phyloP scores from a whole-genome alignment of 1,140 invertebrate species.

The Venustaconcha ellipsiformis region DNA sequence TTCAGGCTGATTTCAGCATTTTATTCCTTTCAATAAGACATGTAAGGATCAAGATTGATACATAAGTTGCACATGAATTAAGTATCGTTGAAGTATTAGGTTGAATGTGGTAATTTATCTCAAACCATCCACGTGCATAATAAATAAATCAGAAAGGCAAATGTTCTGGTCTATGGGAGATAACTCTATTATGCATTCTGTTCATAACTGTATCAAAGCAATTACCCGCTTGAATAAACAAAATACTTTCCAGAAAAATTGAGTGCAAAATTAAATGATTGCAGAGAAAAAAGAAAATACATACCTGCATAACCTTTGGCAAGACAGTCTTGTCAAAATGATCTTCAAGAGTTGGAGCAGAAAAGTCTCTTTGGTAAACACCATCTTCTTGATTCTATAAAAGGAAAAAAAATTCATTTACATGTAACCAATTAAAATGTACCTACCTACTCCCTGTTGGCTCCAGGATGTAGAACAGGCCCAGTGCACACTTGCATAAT shows the following conservation, averaged over 20 bases:
- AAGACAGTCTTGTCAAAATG: constrained; percentile 99
- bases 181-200: no score
- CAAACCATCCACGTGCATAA: not conserved
- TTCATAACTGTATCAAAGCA: not conserved
- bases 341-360: constrained; percentile 97
- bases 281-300: constrained; percentile 5
- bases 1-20: no score
- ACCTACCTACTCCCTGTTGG: no score
- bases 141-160: not conserved
- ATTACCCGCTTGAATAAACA: not conserved
- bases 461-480: no score
- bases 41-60: no score
- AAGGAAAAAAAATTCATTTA: constrained; percentile 10
- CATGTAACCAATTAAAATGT: no score
- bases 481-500: no score
- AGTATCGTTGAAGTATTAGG: no score
- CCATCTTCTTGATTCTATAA: constrained; percentile 89
- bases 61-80: no score
- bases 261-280: no score
- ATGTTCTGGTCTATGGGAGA: not conserved
- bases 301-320: constrained; percentile 98
- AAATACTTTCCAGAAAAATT: no score
- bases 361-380: constrained; percentile 95
- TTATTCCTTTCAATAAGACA: no score
- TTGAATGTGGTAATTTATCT: not conserved